A percentile compares a stretch with the other conserved stretches of the same genome.
Conservation (phyloP, 2,113 vertebrate species). For the Forbesichthys papilliferus region DNA sequence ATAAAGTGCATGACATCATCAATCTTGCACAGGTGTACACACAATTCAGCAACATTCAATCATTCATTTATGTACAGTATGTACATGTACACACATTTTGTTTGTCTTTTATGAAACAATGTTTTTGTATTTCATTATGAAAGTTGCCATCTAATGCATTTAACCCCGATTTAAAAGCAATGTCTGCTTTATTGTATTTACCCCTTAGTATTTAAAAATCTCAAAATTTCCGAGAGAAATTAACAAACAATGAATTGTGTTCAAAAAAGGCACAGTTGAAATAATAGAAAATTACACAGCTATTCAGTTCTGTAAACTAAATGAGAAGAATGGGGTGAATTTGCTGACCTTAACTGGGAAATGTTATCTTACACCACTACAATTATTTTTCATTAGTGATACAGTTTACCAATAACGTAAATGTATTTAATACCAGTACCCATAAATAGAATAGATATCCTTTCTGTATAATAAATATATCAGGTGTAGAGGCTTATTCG, state of each 20-base stretch:
- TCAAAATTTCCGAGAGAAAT: slow-evolving; percentile 43
- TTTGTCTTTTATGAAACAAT: no score
- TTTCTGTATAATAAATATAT: no score
- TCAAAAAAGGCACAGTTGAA: slow-evolving; percentile 9
- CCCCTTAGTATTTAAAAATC: slow-evolving; percentile 12
- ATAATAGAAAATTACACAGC: slow-evolving; percentile 25
- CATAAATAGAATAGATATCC: no score
- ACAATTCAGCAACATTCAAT: slow-evolving; percentile 15
- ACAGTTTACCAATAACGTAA: slow-evolving; percentile 1
- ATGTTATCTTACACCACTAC: background rate
- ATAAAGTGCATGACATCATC: slow-evolving; percentile 42
- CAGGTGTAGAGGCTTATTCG: no score
- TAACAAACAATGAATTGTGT: slow-evolving; percentile 22
- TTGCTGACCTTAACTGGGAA: slow-evolving; percentile 2
- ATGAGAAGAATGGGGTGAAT: slow-evolving; percentile 34
- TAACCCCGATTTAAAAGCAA: no score
- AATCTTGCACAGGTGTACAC: background rate
- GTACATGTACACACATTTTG: no score
- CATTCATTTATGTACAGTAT: no score
- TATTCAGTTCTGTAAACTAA: slow-evolving; percentile 26
- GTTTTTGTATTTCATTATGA: no score
- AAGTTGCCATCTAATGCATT: no score
- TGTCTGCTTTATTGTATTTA: no score
- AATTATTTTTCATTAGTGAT: slow-evolving; percentile 29
- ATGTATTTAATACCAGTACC: no score